phyloP scores from a whole-genome alignment of 2,888 invertebrate species.

The Cryptus viduatorius region DNA sequence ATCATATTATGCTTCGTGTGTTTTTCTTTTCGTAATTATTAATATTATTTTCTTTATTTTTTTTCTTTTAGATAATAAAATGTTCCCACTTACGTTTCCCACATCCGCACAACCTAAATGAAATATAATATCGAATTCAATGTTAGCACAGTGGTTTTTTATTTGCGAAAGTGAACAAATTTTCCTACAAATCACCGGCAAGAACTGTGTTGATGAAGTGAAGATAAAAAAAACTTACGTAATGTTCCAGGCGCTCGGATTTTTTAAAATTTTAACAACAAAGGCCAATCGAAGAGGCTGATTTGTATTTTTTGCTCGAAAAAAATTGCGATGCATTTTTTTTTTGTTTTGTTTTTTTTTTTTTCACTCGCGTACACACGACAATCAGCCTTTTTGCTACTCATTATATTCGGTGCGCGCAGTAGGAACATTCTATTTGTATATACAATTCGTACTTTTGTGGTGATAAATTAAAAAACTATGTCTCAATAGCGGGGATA shows the following conservation, averaged over 20 bases:
- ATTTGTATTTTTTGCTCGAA: constrained; percentile 44
- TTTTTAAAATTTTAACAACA: neutral
- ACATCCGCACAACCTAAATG: constrained; percentile 20
- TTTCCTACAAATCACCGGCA: constrained; percentile 23
- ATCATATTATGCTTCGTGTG: constrained; percentile 72
- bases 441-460: constrained; percentile 70
- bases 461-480: constrained; percentile 72
- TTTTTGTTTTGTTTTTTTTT: constrained; percentile 18
- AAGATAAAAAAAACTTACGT: neutral
- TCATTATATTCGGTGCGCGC: constrained; percentile 16
- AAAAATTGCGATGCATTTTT: constrained; percentile 26
- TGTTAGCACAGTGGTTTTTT: constrained; percentile 35
- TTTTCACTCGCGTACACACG: neutral
- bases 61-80: constrained; percentile 61
- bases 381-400: neutral
- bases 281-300: neutral
- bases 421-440: constrained; percentile 74
- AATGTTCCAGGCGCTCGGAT: constrained; percentile 1
- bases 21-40: constrained; percentile 34
- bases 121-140: constrained; percentile 19
- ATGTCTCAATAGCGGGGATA: constrained; percentile 52
- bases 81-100: constrained; percentile 65
- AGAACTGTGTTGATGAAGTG: neutral
- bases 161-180: constrained; percentile 34
- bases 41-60: no score